phyloP scores from a whole-genome alignment of 2,888 invertebrate genomes.

The Drosophila diplacantha region DNA sequence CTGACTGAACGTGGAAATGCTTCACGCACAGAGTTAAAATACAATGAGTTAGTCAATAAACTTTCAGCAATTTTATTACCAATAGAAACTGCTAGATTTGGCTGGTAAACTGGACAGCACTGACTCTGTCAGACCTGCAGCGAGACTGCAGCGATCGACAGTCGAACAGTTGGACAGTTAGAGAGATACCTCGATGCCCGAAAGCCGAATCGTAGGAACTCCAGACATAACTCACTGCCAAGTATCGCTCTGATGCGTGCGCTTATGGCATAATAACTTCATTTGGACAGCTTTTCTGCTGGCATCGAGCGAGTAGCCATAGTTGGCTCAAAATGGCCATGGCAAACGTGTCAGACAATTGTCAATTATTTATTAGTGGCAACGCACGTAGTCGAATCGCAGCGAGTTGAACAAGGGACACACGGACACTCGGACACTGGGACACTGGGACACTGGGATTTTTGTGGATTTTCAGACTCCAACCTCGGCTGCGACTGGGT shows the following conservation, averaged over 20 bases:
- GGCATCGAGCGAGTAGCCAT: conserved; percentile 15
- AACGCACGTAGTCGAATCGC: conserved; percentile 59
- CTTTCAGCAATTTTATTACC: neutral
- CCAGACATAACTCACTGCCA: conserved; percentile 67
- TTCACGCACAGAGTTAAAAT: neutral
- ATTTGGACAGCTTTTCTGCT: conserved; percentile 72
- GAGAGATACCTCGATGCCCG: conserved; percentile 24
- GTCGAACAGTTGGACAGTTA: conserved; percentile 59
- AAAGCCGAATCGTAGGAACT: conserved; percentile 29
- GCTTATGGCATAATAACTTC: conserved; percentile 77
- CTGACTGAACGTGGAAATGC: neutral
- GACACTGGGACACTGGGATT: conserved; percentile 8
- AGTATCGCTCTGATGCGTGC: conserved; percentile 71
- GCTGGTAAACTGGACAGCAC: neutral
- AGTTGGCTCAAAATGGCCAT: conserved; percentile 69
- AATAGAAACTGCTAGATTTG: no score
- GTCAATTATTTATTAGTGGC: conserved; percentile 71
- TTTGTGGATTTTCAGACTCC: conserved; percentile 3
- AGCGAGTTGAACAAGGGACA: conserved; percentile 36
- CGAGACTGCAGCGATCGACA: conserved; percentile 47
- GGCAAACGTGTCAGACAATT: conserved; percentile 70
- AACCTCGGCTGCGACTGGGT: neutral
- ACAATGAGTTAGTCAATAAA: neutral
- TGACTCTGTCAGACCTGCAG: conserved; percentile 17
- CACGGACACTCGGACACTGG: conserved; percentile 9